phyloP scores from a whole-genome alignment of 2,888 invertebrate genomes.

The Tenthredo amoena region DNA sequence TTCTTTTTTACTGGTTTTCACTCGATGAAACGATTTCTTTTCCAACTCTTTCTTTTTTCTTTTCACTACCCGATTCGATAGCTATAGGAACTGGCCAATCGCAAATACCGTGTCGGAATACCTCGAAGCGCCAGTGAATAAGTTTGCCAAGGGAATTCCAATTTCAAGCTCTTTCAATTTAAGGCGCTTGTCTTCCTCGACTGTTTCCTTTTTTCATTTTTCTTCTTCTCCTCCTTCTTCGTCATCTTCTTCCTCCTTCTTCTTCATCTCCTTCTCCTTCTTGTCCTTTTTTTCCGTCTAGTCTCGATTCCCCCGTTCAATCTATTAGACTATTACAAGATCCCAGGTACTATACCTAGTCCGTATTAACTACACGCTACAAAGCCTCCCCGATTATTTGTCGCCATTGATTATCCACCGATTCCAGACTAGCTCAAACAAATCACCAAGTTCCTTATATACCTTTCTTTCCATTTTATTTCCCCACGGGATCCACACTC shows the following conservation, averaged over 20 bases:
- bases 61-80: neutral
- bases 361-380: neutral
- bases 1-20: neutral
- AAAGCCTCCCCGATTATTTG: neutral
- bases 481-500: neutral
- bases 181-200: constrained; percentile 71
- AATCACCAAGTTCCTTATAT: neutral
- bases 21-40: neutral
- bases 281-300: neutral
- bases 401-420: neutral
- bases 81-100: constrained; percentile 22
- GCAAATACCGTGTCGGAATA: constrained; percentile 28
- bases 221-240: neutral
- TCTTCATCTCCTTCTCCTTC: constrained; percentile 26
- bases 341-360: neutral
- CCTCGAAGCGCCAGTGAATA: constrained; percentile 51
- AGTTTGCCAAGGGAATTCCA: constrained; percentile 74
- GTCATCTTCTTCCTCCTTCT: neutral
- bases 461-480: neutral
- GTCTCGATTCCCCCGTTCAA: neutral
- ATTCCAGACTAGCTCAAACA: neutral
- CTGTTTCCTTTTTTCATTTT: constrained; percentile 51
- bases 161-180: constrained; percentile 74
- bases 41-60: neutral
- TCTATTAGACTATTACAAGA: neutral